Evolutionary conservation across 2,888 invertebrate species (phyloP).

Genomic region (Ptychoptera contaminata): DNA sequence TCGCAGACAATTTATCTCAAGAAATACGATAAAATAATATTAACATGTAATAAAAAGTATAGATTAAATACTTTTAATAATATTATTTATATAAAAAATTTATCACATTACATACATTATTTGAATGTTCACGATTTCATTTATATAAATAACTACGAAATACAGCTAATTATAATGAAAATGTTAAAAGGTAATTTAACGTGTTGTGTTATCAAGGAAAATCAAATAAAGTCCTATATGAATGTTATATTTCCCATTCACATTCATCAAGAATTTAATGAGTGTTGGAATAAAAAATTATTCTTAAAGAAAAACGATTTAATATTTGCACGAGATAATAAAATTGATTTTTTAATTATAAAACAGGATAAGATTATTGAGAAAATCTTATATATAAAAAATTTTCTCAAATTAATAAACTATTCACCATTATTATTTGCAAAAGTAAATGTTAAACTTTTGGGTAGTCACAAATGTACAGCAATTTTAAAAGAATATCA

Average conservation of each 20-base stretch:
- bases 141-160: constrained; percentile 5
- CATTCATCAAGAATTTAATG: constrained; percentile 7
- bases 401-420: constrained; percentile 12
- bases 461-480: constrained; percentile 23
- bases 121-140: constrained; percentile 20
- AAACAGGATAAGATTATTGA: constrained; percentile 18
- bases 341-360: constrained; percentile 21
- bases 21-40: constrained; percentile 17
- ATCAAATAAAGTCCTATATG: constrained; percentile 22
- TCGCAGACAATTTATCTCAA: constrained; percentile 17
- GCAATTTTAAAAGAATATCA: constrained; percentile 24
- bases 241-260: constrained; percentile 21
- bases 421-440: constrained; percentile 4
- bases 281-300: no score
- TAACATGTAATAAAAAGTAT: constrained; percentile 22
- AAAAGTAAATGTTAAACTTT: background rate
- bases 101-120: constrained; percentile 18
- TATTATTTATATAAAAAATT: constrained; percentile 21
- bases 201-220: constrained; percentile 18
- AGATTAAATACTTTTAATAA: constrained; percentile 21
- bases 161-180: constrained; percentile 16
- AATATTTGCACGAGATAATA: constrained; percentile 12
- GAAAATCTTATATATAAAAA: constrained; percentile 17
- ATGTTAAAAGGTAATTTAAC: constrained; percentile 15
- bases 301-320: no score